Conservation (phyloP, 2,113 vertebrate species). For the Merops nubicus region DNA sequence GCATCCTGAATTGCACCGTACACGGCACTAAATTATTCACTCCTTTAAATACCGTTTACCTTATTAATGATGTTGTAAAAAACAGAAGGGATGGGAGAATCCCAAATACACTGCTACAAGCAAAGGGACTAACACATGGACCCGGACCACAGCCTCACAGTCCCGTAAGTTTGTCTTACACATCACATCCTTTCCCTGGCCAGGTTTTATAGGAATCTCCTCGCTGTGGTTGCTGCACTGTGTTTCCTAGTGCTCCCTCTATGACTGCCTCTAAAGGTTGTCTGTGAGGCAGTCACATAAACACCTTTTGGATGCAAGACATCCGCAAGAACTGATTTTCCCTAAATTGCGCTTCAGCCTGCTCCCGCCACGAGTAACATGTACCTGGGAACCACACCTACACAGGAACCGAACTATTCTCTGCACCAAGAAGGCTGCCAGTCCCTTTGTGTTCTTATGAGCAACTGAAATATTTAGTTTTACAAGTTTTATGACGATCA, state of each 20-base stretch:
- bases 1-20: not conserved
- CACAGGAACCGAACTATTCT: not conserved
- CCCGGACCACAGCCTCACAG: fast-evolving
- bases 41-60: not conserved
- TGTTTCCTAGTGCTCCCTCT: not conserved
- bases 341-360: not conserved
- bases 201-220: fast-evolving
- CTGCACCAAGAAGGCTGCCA: not conserved
- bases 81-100: not conserved
- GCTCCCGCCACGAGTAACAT: not conserved
- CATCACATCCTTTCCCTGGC: not conserved
- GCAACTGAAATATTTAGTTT: not conserved
- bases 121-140: not conserved
- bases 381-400: not conserved
- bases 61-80: not conserved
- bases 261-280: not conserved
- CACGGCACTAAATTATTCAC: not conserved
- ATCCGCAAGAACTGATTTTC: not conserved
- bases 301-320: not conserved
- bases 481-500: not conserved
- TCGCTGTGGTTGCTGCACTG: fast-evolving
- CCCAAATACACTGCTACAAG: not conserved
- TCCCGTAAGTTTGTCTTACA: not conserved
- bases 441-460: not conserved
- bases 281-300: not conserved